Conservation (phyloP, 2,888 invertebrate species). For the Dastarcus helophoroides region DNA sequence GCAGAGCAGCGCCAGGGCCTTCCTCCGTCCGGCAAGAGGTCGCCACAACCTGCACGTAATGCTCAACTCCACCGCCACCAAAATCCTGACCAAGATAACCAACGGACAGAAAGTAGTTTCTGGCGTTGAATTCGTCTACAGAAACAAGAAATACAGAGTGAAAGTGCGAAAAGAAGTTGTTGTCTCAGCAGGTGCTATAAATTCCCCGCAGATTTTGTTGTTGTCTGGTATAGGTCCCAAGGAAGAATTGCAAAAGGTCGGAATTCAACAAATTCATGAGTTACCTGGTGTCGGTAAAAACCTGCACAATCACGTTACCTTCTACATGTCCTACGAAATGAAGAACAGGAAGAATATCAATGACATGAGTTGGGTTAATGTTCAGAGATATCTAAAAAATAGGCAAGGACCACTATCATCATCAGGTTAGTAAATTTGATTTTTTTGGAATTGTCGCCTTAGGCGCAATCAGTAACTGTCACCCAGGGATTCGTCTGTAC, state of each 20-base stretch:
- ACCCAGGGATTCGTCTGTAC: no score
- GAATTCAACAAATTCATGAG: slow-evolving; percentile 48
- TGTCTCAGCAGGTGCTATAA: slow-evolving; percentile 51
- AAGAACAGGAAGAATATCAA: slow-evolving; percentile 41
- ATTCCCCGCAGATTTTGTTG: slow-evolving; percentile 54
- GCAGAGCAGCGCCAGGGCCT: slow-evolving; percentile 49
- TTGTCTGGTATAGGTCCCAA: slow-evolving; percentile 57
- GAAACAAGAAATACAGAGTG: slow-evolving; percentile 38
- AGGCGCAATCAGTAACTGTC: no score
- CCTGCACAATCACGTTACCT: slow-evolving; percentile 57
- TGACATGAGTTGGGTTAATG: slow-evolving; percentile 50
- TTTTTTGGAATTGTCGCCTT: no score
- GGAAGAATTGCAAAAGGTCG: slow-evolving; percentile 45
- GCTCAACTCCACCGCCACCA: slow-evolving; percentile 49
- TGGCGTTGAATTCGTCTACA: slow-evolving; percentile 49
- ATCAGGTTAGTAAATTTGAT: no score
- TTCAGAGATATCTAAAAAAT: slow-evolving; percentile 48
- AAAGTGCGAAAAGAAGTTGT: slow-evolving; percentile 47
- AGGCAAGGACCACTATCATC: slow-evolving; percentile 50
- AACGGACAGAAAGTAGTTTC: slow-evolving; percentile 41
- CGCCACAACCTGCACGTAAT: slow-evolving; percentile 50
- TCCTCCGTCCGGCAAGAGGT: slow-evolving; percentile 45
- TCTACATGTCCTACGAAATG: slow-evolving; percentile 44
- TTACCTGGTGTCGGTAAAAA: slow-evolving; percentile 59
- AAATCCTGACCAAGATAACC: slow-evolving; percentile 39